Evolutionary conservation across 1,140 invertebrate genomes (phyloP).

Genomic region (Lethrus apterus): DNA sequence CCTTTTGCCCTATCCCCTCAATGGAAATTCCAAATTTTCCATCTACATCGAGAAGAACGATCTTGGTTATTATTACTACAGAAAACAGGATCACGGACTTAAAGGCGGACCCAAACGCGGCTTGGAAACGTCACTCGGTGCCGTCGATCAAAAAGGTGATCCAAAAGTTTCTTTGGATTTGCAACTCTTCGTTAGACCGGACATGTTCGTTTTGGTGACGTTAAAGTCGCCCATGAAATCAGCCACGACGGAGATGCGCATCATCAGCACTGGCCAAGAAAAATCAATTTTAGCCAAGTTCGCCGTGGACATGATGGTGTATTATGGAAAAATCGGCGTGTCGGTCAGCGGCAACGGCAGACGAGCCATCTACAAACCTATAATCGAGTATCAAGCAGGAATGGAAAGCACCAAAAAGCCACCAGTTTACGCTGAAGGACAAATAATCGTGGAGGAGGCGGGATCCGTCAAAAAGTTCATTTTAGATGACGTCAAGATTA

Average conservation of each 20-base stretch:
- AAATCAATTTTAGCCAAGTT: constrained; percentile 46
- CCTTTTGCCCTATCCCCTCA: constrained; percentile 52
- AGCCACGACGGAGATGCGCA: constrained; percentile 44
- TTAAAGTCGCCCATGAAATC: constrained; percentile 51
- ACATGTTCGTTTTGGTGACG: constrained; percentile 43
- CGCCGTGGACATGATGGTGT: constrained; percentile 51
- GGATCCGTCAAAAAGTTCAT: constrained; percentile 47
- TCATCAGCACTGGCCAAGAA: constrained; percentile 51
- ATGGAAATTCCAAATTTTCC: constrained; percentile 53
- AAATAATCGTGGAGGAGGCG: constrained; percentile 45
- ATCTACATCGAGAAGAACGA: constrained; percentile 58
- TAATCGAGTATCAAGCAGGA: constrained; percentile 60
- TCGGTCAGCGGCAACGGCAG: constrained; percentile 46
- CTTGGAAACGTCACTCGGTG: constrained; percentile 60
- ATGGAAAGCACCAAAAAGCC: constrained; percentile 44
- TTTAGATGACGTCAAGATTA: constrained; percentile 51
- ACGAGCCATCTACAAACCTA: constrained; percentile 53
- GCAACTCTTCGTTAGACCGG: constrained; percentile 44
- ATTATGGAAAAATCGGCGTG: constrained; percentile 56
- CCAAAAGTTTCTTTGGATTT: constrained; percentile 49
- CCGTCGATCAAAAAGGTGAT: constrained; percentile 55
- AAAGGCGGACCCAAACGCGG: constrained; percentile 30
- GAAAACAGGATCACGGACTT: constrained; percentile 25
- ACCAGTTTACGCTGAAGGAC: constrained; percentile 48
- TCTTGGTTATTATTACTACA: constrained; percentile 5